phyloP scores from a whole-genome alignment of 2,888 invertebrate genomes.

The Belgica antarctica region DNA sequence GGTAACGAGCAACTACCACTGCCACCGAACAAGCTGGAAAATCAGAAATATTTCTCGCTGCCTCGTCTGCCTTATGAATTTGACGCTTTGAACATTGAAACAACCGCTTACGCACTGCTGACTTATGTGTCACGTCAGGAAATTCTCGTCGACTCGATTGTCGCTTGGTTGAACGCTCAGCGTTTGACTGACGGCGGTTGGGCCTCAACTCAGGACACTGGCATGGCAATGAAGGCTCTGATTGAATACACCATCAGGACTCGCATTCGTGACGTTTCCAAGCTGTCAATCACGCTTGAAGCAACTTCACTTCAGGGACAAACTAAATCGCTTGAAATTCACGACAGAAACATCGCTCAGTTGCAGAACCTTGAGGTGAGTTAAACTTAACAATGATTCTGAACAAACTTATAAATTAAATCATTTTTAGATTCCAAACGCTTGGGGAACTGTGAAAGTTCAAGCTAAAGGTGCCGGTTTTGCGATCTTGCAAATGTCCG shows the following conservation, averaged over 20 bases:
- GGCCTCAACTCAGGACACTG: slow-evolving; percentile 87
- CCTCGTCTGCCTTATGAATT: slow-evolving; percentile 84
- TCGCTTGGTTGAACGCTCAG: slow-evolving; percentile 87
- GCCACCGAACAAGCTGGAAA: slow-evolving; percentile 82
- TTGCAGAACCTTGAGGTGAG: slow-evolving; percentile 74
- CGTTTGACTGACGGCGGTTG: slow-evolving; percentile 82
- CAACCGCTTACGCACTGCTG: slow-evolving; percentile 87
- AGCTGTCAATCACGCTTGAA: slow-evolving; percentile 75
- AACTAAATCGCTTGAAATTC: slow-evolving; percentile 66
- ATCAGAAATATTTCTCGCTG: slow-evolving; percentile 84
- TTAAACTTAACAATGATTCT: slow-evolving; percentile 32
- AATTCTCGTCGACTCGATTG: slow-evolving; percentile 76
- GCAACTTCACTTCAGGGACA: slow-evolving; percentile 75
- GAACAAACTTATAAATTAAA: slow-evolving; percentile 24
- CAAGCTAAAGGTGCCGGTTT: slow-evolving; percentile 91
- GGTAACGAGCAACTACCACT: slow-evolving; percentile 74
- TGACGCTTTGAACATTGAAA: slow-evolving; percentile 88
- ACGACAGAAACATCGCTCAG: slow-evolving; percentile 72
- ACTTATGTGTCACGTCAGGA: slow-evolving; percentile 85
- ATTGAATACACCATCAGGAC: slow-evolving; percentile 85
- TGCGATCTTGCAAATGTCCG: slow-evolving; percentile 89
- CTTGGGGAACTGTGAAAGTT: slow-evolving; percentile 92
- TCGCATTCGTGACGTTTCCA: slow-evolving; percentile 79
- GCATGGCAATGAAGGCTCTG: slow-evolving; percentile 81
- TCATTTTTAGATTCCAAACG: slow-evolving; percentile 73